Percentiles rank a stretch among this genome's conserved stretches.
These are phyloP conservation scores for Datnioides undecimradiatus DNA, from an alignment of 2,113 vertebrate genomes.

Conservation along the genomic window DNA sequence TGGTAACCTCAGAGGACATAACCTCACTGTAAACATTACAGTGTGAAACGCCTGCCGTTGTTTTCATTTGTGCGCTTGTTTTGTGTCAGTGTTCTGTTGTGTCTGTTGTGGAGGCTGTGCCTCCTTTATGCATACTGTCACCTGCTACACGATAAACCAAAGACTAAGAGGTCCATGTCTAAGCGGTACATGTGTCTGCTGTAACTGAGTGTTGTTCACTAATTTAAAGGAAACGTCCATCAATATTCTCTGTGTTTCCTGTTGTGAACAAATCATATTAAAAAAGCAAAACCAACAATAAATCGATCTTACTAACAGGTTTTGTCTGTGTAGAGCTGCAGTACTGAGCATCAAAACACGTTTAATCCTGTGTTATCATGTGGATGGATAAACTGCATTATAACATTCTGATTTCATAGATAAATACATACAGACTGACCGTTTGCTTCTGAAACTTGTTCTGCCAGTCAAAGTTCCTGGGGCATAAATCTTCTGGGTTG, in stretches of 20 bases:
- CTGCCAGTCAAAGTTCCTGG: too few relatives aligned
- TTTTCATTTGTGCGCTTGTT: constrained; percentile 32
- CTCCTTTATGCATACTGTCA: constrained; percentile 43
- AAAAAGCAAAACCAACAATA: not conserved
- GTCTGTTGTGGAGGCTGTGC: constrained; percentile 80
- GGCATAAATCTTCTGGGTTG: too few relatives aligned
- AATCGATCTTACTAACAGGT: not conserved
- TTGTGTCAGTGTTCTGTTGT: constrained; percentile 46
- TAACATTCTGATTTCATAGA: too few relatives aligned
- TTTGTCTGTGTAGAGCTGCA: not conserved
- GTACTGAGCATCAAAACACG: too few relatives aligned
- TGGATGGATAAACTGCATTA: too few relatives aligned
- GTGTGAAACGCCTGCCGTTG: not conserved
- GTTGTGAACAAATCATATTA: not conserved
- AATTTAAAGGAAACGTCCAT: not conserved
- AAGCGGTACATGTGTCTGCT: constrained; percentile 1
- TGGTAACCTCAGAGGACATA: constrained; percentile 31
- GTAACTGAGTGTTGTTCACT: not conserved
- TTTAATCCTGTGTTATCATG: too few relatives aligned
- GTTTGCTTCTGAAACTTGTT: too few relatives aligned
- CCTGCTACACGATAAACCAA: constrained; percentile 45
- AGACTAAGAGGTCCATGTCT: constrained; percentile 11
- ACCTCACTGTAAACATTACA: constrained; percentile 22
- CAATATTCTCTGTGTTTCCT: not conserved
- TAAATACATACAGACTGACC: too few relatives aligned